Base-by-base conservation (phyloP, 2,888 invertebrate genomes). In the Exocentrus adspersus region DNA sequence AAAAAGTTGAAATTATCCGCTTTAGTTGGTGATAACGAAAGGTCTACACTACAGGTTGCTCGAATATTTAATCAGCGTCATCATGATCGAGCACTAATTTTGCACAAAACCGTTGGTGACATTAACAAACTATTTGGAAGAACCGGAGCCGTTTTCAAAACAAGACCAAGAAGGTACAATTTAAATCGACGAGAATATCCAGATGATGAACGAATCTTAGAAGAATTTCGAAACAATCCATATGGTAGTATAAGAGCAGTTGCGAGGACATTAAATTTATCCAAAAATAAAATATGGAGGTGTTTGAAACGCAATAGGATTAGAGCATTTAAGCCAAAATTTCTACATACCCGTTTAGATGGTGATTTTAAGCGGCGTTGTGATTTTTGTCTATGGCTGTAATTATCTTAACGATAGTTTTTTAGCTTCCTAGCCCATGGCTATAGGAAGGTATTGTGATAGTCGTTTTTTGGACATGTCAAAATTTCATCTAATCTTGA, bases 251-350 rank as follows among this genome's bases (percentile, higher is more conserved):
- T 54, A 37, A 54, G 54, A 20, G 46, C 45, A 45, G 54, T 61
- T 53, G 9, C 46, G 32, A 50, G 54, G 54, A 54, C 37, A 48
- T 41, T 54, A 32, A 54, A 46, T 53, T 53, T 54, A 54, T 14
- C 43, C 17, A 43, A 43, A 14, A 43, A 43, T 2, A 61, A 48
- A 37, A 32, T 52, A 52, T 52, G 24, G 16, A 52, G 46, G 43
- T 53, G 43, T 52, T 60, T 60, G 45, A 52, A 60, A 45, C n/a
- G 53, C 52, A 52, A 60, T 53, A 43, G 53, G 45, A 42, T 53
- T 28, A 53, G 60, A 3, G 50, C 24, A 50, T 19, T 50, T 24
- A 50, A 50, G 28, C 21, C 2, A 21, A 20, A 50, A 24, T 20
- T 50, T 50, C 50, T 50, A 1, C 50, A 46, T 50, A 50, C 24